Base-by-base conservation (phyloP, 2,113 vertebrate species). In the Grallaria varia region DNA sequence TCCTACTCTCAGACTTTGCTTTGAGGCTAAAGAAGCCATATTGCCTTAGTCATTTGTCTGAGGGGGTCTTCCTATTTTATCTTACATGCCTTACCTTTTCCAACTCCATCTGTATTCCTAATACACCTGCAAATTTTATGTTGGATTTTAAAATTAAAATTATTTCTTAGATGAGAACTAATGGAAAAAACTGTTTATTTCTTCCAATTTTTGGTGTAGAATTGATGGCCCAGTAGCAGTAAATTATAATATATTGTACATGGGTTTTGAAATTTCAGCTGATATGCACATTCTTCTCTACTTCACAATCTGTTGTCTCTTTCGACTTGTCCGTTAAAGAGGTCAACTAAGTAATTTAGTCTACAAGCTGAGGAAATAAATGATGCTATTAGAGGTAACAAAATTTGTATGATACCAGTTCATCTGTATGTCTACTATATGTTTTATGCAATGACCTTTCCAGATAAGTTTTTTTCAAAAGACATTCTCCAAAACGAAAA, bases 291-390 rank as follows among this genome's bases (percentile, higher is more conserved):
- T 90, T 90, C 37, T 79, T 88, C 8, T 17, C 18, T 83, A 9
- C 18, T 92, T 90, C 64, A 33, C 15, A 72, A 8, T 44, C 68
- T 81, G 14, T 75, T 93, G 35, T 75, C 18, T 82, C 44, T 59
- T 87, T 75, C 78, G 35, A 75, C 12, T 93, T 72, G 14, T 84
- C 56, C 1, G 0, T 87, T 91, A 64, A 37, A 76, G 91, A 96
- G 87, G 71, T 94, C 81, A 76, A 55, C 39, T 20, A 68, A 87
- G 24, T 81, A 40, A 93, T 93, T 96, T 85, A 68, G 53, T 78
- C 49, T 77, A 49, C 72, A 78, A 87, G 30, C 12, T 59, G 31
- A 87, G 62, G n/a, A 78, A 94, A 89, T 63, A 55, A 84, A 87
- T 78, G 1, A 1, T 55, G 55, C 44, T 18, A 63, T 67, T 59